Percentiles rank a stretch among this genome's conserved stretches.
Conservation (phyloP, 2,888 invertebrate genomes). For the Baronia brevicornis region DNA sequence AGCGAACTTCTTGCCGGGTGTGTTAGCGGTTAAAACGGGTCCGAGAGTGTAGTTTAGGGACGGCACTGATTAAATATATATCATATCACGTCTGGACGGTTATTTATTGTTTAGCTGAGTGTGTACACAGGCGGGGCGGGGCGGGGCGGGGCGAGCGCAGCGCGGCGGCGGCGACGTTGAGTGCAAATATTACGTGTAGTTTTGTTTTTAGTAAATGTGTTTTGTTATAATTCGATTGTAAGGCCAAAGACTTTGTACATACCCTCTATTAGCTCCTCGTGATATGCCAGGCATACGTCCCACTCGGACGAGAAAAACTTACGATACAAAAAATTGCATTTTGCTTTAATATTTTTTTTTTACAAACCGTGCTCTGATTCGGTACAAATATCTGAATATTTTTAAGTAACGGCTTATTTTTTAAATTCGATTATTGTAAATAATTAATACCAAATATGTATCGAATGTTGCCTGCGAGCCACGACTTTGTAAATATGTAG, state of each 20-base stretch:
- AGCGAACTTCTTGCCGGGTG: conserved; percentile 24
- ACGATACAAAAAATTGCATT: conserved; percentile 70
- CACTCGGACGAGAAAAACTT: conserved; percentile 41
- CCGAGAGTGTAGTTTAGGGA: conserved; percentile 29
- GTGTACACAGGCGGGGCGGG: conserved; percentile 21
- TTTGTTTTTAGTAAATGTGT: too few relatives aligned
- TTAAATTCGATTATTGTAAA: conserved; percentile 60
- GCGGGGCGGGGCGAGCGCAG: conserved; percentile 18
- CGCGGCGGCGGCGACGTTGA: conserved; percentile 35
- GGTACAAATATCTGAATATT: conserved; percentile 67
- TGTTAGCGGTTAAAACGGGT: conserved; percentile 33
- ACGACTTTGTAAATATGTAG: conserved; percentile 57
- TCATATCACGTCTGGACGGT: conserved; percentile 27
- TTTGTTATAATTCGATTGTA: conserved; percentile 52
- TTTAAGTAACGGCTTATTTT: conserved; percentile 54
- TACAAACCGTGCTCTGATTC: conserved; percentile 53
- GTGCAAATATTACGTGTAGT: conserved; percentile 48
- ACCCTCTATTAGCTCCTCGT: conserved; percentile 37
- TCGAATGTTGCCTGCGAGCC: conserved; percentile 43
- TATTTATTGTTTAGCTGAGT: conserved; percentile 35
- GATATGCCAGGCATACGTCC: conserved; percentile 41
- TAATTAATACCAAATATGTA: conserved; percentile 73
- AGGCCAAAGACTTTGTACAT: conserved; percentile 74
- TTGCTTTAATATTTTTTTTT: conserved; percentile 65
- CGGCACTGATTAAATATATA: conserved; percentile 24